Percentiles rank a stretch among this genome's conserved stretches.
Conservation (phyloP, 1,140 invertebrate genomes). For the Neodiprion virginianus region DNA sequence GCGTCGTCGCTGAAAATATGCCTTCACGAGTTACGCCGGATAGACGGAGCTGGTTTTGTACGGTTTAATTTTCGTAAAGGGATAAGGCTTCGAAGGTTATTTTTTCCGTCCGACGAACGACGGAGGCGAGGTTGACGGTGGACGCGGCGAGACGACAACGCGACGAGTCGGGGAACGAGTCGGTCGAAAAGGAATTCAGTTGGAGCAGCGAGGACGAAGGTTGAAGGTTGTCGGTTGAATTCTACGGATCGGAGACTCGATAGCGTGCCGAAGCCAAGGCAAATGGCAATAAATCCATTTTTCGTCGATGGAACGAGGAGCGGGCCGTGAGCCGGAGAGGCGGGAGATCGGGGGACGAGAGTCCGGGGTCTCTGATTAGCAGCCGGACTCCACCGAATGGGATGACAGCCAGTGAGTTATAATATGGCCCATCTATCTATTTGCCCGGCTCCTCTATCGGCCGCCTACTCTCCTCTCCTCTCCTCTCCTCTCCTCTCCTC, state of each 20-base stretch:
- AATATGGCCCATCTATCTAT: slow-evolving; percentile 63
- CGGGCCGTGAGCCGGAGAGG: slow-evolving; percentile 12
- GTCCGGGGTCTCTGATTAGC: slow-evolving; percentile 56
- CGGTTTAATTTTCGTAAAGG: no score
- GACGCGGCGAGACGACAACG: not conserved
- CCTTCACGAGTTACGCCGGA: no score
- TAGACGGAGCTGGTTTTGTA: no score
- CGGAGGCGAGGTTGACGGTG: slow-evolving; percentile 11
- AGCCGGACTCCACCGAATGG: slow-evolving; percentile 61
- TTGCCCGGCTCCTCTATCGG: slow-evolving; percentile 51
- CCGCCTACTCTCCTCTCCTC: slow-evolving; percentile 15
- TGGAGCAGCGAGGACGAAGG: slow-evolving; percentile 45
- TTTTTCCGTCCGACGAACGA: no score
- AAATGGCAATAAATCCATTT: slow-evolving; percentile 64
- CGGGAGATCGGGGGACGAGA: slow-evolving; percentile 42
- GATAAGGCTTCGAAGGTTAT: no score
- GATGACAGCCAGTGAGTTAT: slow-evolving; percentile 62
- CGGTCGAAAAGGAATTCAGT: slow-evolving; percentile 27
- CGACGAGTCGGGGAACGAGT: slow-evolving; percentile 11
- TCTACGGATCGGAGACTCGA: slow-evolving; percentile 63
- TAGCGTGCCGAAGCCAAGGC: slow-evolving; percentile 63
- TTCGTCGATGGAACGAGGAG: slow-evolving; percentile 57
- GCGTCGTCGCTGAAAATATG: no score
- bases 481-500: slow-evolving; percentile 33
- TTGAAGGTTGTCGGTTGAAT: slow-evolving; percentile 41